Base-by-base conservation (phyloP, 2,113 vertebrate species). In the Falcunculus frontatus region DNA sequence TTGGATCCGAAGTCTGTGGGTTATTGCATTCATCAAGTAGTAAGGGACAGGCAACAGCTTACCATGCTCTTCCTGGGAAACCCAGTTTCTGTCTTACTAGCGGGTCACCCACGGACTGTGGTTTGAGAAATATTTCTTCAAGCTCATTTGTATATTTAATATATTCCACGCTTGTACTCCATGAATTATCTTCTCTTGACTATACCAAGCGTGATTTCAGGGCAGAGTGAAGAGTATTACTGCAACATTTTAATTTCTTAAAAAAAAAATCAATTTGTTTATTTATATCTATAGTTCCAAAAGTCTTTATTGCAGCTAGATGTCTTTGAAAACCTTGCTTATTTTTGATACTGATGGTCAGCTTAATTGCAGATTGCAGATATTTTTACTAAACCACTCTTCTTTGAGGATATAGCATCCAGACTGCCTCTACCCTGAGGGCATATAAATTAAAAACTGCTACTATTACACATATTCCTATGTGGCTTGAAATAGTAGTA, bases 401-500 rank as follows among this genome's bases (percentile, higher is more conserved):
- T 89, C 87, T 89, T 65, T 89, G 64, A 90, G 72, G 85, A 41
- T 33, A 74, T 78, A 49, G 17, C 27, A 39, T 83, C 76, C 90
- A 82, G 87, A 95, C 23, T 89, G 50, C 25, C n/a, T 78, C n/a
- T 75, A 27, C 22, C 37, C 62, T 30, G 29, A 90, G 35, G 65
- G 33, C 29, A 89, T 89, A 57, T 70, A 89, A 81, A 77, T 87
- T 91, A 78, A 76, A 49, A 33, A 5, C 3, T 15, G 23, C 13
- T 63, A 57, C 55, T 70, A 80, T 64, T 93, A 64, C n/a, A 72
- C 35, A 72, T 67, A 90, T 59, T 89, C 44, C 44, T 57, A 55
- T 84, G 55, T 89, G 90, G 64, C 65, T 47, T 95, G 80, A 95
- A 95, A 97, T 89, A 68, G 53, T 75, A 75, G 90, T 29, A 67